Evolutionary conservation across 2,797 vertebrate genomes (phyloP), one percentile per base, ranked within the genome.

Genomic region (Chelonia mydas): DNA sequence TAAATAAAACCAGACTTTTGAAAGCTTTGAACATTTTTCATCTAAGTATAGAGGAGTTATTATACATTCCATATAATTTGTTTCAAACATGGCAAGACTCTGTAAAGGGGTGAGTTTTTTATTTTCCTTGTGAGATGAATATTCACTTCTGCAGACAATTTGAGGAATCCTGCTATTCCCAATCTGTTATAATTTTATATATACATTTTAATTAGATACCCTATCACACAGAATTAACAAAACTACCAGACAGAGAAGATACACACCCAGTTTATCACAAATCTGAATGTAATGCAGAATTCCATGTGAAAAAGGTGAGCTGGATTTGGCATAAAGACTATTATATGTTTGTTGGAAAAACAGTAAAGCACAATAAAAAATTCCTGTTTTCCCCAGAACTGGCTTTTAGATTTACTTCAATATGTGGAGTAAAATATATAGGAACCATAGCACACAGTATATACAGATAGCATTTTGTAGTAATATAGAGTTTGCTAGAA

Each of bases 91-190:
- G 51, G 61, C 79, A 89, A 83, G 65, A 89, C 49, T 94, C 95
- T 72, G 41, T 85, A 93, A 94, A 93, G 90, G 94, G 94, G 65
- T 76, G 51, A 91, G 81, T 79, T 78, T 95, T 91, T 95, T 91
- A 53, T 95, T 97, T 95, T 89, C 89, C 83, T 97, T 86, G 5
- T 83, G 79, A 96, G 74, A 83, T 92, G 92, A 97, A 88, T 97
- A 88, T 93, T 96, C 95, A 95, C 95, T 97, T 97, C 97, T 96
- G 86, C 94, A 97, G 87, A 89, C 50, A 95, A 74, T 94, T 95
- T 90, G 95, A 94, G 95, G 86, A 94, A 93, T 74, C 86, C 51
- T 47, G 11, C 88, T 95, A 49, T 93, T 97, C 57, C 87, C 91
- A 37, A 83, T 83, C 90, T 88, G 41, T 91, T 86, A 54, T 3